Evolutionary conservation across 2,113 vertebrate genomes (phyloP).

Genomic region (Morone saxatilis): DNA sequence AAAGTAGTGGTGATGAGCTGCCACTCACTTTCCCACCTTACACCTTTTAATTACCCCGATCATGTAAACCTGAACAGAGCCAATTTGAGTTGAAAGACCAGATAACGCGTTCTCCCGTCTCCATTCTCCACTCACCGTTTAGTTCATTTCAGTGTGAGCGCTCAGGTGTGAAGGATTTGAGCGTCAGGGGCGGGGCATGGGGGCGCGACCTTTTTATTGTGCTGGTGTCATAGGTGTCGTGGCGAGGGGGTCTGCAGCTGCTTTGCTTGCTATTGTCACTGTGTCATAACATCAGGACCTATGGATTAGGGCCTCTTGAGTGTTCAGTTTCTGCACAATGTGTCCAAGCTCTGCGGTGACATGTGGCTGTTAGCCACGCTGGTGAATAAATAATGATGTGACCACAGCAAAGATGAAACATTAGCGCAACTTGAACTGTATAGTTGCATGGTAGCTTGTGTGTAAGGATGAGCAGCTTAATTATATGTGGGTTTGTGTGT

Average conservation of each 20-base stretch:
- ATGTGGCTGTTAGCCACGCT: slow-evolving; percentile 65
- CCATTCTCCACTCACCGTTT: slow-evolving; percentile 30
- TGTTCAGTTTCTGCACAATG: slow-evolving; percentile 66
- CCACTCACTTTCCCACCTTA: slow-evolving; percentile 45
- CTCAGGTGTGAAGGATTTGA: slow-evolving; percentile 73
- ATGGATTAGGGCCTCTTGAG: slow-evolving; percentile 68
- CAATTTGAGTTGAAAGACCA: slow-evolving; percentile 49
- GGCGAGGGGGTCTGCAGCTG: slow-evolving; percentile 53
- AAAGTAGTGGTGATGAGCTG: slow-evolving; percentile 18
- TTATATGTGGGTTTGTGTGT: neutral
- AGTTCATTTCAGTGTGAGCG: slow-evolving; percentile 47
- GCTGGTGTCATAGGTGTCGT: slow-evolving; percentile 62
- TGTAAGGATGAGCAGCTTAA: neutral
- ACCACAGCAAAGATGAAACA: slow-evolving; percentile 22
- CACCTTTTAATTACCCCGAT: slow-evolving; percentile 50
- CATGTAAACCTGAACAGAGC: slow-evolving; percentile 45
- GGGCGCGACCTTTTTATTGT: slow-evolving; percentile 54
- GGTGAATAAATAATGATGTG: slow-evolving; percentile 72
- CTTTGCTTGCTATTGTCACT: slow-evolving; percentile 67
- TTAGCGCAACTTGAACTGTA: slow-evolving; percentile 11
- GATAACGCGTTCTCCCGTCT: slow-evolving; percentile 28
- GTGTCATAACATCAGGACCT: slow-evolving; percentile 63
- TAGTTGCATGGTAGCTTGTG: neutral
- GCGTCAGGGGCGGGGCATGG: slow-evolving; percentile 8
- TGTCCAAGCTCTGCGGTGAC: slow-evolving; percentile 44